These are phyloP conservation scores for Protophormia terraenovae DNA, from an alignment of 2,888 invertebrate genomes.

Conservation along the genomic window DNA sequence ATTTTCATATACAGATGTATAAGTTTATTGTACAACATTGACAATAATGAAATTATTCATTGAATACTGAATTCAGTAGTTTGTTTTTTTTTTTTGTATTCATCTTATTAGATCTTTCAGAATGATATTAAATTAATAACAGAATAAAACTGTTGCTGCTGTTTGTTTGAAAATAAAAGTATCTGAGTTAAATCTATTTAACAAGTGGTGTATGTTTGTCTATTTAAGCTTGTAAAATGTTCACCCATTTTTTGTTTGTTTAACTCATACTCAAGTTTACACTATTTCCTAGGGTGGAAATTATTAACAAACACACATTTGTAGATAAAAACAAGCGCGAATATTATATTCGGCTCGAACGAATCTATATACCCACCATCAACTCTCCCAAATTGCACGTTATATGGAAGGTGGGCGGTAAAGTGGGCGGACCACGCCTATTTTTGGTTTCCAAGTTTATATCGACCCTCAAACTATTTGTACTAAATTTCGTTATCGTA, in stretches of 20 bases:
- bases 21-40: slow-evolving; percentile 26
- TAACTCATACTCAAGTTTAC: not conserved
- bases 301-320: no score
- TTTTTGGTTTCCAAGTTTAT: no score
- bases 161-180: slow-evolving; percentile 23
- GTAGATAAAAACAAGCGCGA: no score
- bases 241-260: slow-evolving; percentile 5
- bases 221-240: not conserved
- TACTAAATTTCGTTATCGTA: no score
- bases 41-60: not conserved
- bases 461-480: no score
- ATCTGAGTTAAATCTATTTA: slow-evolving; percentile 11
- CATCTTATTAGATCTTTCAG: slow-evolving; percentile 34
- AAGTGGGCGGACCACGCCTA: no score
- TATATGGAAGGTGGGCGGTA: no score
- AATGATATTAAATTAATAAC: slow-evolving; percentile 52
- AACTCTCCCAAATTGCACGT: no score
- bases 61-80: not conserved
- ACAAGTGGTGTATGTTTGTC: not conserved
- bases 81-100: not conserved
- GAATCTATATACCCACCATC: no score
- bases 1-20: no score
- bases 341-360: no score
- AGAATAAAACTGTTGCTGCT: slow-evolving; percentile 17
- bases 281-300: slow-evolving; percentile 1